phyloP scores from a whole-genome alignment of 2,113 vertebrate species.

The Pomatorhinus ruficollis region DNA sequence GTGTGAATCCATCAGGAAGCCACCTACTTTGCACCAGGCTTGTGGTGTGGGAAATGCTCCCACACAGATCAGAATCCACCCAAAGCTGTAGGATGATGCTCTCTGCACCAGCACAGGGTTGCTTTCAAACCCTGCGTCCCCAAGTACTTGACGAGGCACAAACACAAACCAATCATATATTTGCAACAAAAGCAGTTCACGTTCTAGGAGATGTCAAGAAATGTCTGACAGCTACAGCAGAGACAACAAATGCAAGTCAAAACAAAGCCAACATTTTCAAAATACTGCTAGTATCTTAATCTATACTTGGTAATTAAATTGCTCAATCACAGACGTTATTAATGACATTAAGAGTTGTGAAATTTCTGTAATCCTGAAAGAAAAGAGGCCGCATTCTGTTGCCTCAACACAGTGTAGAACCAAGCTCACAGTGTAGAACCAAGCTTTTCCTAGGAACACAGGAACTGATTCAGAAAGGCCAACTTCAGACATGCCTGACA shows the following conservation, averaged over 20 bases:
- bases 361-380: not conserved
- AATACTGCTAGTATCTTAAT: not conserved
- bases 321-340: not conserved
- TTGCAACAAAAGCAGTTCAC: not conserved
- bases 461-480: not conserved
- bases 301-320: not conserved
- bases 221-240: not conserved
- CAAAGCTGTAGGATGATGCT: not conserved
- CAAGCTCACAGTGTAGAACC: not conserved
- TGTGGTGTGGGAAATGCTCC: not conserved
- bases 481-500: not conserved
- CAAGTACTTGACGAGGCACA: not conserved
- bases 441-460: not conserved
- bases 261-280: conserved; percentile 3
- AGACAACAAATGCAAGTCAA: not conserved
- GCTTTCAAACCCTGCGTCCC: not conserved
- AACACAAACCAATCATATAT: not conserved
- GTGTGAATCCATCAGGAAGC: not conserved
- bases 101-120: not conserved
- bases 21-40: not conserved
- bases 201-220: not conserved
- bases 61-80: not conserved
- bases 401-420: not conserved
- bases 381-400: not conserved
- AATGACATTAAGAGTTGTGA: not conserved